Conservation (phyloP, 2,797 vertebrate genomes). For the Hydrophis major region DNA sequence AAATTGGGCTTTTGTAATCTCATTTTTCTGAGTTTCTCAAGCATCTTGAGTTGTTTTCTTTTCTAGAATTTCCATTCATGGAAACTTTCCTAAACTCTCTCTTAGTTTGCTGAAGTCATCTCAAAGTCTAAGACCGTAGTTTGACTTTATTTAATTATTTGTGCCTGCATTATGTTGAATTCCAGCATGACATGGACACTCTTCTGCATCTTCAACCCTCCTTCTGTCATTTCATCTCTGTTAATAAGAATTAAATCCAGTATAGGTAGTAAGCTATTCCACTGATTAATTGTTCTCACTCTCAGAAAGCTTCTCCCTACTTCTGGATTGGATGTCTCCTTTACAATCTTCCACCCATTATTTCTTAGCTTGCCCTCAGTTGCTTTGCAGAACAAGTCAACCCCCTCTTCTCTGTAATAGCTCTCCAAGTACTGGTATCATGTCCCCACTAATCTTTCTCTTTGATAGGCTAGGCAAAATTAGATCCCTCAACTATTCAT, state of each 20-base stretch:
- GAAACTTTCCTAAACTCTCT: background rate
- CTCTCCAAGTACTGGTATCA: no score
- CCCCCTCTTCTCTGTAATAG: no score
- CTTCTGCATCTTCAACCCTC: background rate
- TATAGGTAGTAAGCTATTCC: background rate
- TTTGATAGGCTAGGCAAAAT: no score
- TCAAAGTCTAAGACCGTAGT: background rate
- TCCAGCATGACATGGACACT: background rate
- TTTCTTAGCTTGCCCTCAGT: no score
- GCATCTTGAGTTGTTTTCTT: background rate
- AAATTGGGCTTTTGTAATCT: background rate
- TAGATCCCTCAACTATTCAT: no score
- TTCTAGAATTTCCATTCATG: background rate
- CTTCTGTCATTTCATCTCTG: background rate
- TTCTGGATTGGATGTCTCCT: background rate
- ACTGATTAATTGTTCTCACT: background rate
- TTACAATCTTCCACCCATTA: no score
- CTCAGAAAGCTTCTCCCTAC: background rate
- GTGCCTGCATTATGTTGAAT: background rate
- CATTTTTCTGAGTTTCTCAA: background rate
- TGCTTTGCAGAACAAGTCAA: no score
- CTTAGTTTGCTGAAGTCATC: background rate
- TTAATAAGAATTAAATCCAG: background rate
- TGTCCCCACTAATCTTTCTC: no score
- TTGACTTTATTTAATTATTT: background rate